Evolutionary conservation across 2,797 vertebrate species (phyloP), one percentile per base, ranked within the genome.

Genomic region (Echeneis naucrates): DNA sequence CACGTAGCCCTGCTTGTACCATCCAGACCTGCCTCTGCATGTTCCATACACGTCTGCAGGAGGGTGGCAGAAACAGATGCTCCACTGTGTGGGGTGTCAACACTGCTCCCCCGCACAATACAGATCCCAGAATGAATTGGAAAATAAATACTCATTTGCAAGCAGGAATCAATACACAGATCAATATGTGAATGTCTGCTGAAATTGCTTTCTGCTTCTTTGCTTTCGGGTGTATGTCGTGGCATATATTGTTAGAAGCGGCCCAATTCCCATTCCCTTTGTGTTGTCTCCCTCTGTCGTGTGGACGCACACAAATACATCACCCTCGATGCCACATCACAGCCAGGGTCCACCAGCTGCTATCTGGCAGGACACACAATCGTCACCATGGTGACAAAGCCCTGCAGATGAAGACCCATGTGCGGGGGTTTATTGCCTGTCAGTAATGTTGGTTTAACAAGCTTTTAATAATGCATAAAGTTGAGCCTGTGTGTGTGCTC

Each of bases 391-490:
- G 87, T 33, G 70, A 91, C 76, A 57, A 78, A 86, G 77, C 77
- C 78, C 9, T 0, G 65, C 54, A 81, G 65, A 87, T 64, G 68
- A 89, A 77, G 85, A 67, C 81, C 78, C 75, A 32, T 82, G 68
- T 85, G 86, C 72, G 66, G 14, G n/a, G 68, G 59, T 85, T 88
- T 78, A 88, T 71, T 61, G 78, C 71, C 23, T 37, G 13, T 55
- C 67, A 51, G 68, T 56, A 56, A 72, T 70, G 55, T 23, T 52
- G 75, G 62, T 88, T 90, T 88, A 89, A 88, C 64, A 80, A 42
- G 52, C 56, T 78, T 86, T 91, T 85, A 92, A 91, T 92, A 91
- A 92, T 92, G 79, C 87, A 92, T 88, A 58, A 74, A 59, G 77
- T 51, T 5, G 8, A 27, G 54, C 11, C 23, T 50, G 35, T 68